Percentiles rank a stretch among this genome's conserved stretches.
Evolutionary conservation across 2,888 invertebrate genomes (phyloP).

Genomic region (Schizaphis graminum): DNA sequence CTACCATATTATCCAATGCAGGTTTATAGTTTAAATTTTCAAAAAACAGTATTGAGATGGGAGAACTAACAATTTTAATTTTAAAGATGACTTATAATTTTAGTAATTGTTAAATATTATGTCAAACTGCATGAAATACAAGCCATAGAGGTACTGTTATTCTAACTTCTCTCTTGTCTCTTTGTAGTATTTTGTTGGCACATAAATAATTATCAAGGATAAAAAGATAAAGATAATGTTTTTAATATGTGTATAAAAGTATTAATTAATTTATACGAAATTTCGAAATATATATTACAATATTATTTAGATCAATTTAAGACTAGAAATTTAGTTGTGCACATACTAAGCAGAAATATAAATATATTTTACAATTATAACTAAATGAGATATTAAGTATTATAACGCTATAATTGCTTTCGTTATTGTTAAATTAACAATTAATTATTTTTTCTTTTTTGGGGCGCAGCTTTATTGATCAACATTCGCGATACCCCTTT

Average conservation of each 20-base stretch:
- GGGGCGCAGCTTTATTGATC: not conserved
- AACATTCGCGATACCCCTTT: not conserved
- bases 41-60: not conserved
- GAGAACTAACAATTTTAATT: not conserved
- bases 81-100: not conserved
- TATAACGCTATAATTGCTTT: not conserved
- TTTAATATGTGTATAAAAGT: not conserved
- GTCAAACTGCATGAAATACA: not conserved
- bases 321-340: not conserved
- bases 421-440: not conserved
- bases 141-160: not conserved
- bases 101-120: not conserved
- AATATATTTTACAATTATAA: not conserved
- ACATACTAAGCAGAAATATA: not conserved
- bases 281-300: no score
- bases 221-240: not conserved
- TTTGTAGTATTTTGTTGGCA: not conserved
- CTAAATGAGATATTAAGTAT: not conserved
- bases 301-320: not conserved
- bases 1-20: not conserved
- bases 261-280: no score
- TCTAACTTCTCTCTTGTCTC: not conserved
- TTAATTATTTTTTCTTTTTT: not conserved
- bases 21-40: not conserved
- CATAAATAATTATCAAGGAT: not conserved